Evolutionary conservation across 2,797 vertebrate species (phyloP).

Genomic region (Sciurus vulgaris): DNA sequence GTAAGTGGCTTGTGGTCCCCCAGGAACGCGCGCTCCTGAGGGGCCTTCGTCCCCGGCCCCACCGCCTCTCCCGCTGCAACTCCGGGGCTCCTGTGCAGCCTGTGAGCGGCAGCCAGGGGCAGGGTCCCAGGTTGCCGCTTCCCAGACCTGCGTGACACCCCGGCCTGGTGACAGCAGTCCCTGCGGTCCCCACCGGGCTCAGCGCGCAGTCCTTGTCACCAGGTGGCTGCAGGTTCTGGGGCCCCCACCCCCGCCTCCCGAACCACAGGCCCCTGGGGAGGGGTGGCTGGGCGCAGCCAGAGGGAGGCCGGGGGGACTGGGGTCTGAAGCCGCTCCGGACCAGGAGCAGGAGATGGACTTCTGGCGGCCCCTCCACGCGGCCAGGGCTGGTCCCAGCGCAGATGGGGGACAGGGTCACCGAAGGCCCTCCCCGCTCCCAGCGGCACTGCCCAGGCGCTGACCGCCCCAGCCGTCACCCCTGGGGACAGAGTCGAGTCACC

Average conservation of each 20-base stretch:
- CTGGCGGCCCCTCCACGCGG: not conserved
- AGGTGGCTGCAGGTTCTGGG: not conserved
- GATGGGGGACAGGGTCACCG: not conserved
- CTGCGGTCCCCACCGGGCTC: not conserved
- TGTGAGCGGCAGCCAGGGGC: accelerated
- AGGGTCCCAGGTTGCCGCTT: not conserved
- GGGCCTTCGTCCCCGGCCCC: accelerated
- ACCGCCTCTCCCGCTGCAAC: not conserved
- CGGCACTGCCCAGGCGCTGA: accelerated
- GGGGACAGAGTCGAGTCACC: accelerated
- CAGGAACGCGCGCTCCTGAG: accelerated
- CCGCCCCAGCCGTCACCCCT: not conserved
- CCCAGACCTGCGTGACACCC: accelerated
- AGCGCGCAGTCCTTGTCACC: not conserved
- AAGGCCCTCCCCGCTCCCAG: accelerated
- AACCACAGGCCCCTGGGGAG: not conserved
- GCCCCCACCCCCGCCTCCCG: not conserved
- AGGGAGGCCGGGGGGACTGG: no score
- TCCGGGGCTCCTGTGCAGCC: no score
- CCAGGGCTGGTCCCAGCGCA: not conserved
- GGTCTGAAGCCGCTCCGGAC: not conserved
- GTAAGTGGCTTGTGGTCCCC: slow-evolving; percentile 1
- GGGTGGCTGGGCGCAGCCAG: not conserved
- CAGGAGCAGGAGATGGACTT: accelerated
- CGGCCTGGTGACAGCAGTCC: no score